phyloP scores from a whole-genome alignment of 2,888 invertebrate species.

The Microctonus aethiopoides region DNA sequence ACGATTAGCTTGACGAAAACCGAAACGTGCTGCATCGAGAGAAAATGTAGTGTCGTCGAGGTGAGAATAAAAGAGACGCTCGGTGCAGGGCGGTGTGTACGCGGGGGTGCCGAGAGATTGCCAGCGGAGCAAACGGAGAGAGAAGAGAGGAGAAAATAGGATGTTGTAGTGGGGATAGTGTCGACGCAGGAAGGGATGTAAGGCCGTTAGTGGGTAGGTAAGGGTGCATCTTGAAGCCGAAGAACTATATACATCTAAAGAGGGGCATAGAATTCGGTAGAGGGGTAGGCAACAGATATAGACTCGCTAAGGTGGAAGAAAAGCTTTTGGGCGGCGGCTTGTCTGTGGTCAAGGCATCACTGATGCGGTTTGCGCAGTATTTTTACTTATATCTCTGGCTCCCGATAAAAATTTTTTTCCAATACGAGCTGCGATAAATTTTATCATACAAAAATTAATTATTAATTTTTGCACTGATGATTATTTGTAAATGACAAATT shows the following conservation, averaged over 20 bases:
- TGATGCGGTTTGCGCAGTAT: constrained; percentile 54
- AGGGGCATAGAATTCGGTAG: constrained; percentile 37
- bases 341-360: constrained; percentile 62
- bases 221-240: constrained; percentile 36
- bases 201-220: constrained; percentile 36
- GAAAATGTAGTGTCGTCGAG: constrained; percentile 15
- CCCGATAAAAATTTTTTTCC: constrained; percentile 10
- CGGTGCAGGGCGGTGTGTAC: constrained; percentile 7
- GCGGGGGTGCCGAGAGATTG: constrained; percentile 20
- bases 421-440: neutral
- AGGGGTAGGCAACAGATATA: constrained; percentile 30
- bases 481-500: no score
- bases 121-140: constrained; percentile 22
- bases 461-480: no score
- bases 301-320: constrained; percentile 26
- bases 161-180: constrained; percentile 15
- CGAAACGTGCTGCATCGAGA: constrained; percentile 22
- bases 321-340: constrained; percentile 62
- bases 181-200: constrained; percentile 22
- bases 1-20: constrained; percentile 21
- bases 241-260: neutral
- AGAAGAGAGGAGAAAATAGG: constrained; percentile 24
- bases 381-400: neutral
- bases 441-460: no score
- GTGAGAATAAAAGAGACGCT: constrained; percentile 1